phyloP scores from a whole-genome alignment of 2,888 invertebrate species.

The Tigriopus californicus region DNA sequence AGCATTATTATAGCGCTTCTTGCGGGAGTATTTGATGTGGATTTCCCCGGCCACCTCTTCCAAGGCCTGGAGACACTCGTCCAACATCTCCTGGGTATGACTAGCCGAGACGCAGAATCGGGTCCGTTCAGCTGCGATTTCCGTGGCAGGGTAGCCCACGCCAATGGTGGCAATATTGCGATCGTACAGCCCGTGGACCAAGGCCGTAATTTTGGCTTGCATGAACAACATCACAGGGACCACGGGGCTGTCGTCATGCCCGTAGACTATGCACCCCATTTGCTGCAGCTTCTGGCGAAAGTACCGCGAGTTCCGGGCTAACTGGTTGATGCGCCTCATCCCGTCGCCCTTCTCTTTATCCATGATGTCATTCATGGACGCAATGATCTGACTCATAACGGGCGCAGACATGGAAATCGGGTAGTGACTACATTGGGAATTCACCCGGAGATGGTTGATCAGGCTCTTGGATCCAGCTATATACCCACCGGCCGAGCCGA shows the following conservation, averaged over 20 bases:
- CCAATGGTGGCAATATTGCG: conserved; percentile 77
- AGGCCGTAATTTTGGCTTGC: conserved; percentile 79
- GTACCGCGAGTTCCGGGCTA: conserved; percentile 30
- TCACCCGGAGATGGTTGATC: conserved; percentile 10
- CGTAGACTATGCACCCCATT: conserved; percentile 34
- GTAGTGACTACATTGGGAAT: conserved; percentile 12
- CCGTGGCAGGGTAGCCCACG: conserved; percentile 93
- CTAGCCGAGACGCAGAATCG: conserved; percentile 87
- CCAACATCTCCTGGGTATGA: conserved; percentile 82
- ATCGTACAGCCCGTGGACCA: conserved; percentile 60
- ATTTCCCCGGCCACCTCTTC: conserved; percentile 15
- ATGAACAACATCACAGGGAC: conserved; percentile 51
- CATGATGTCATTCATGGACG: conserved; percentile 12
- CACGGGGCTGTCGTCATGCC: conserved; percentile 35
- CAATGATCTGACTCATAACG: conserved; percentile 11
- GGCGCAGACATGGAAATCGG: conserved; percentile 12
- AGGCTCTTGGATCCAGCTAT: conserved; percentile 63
- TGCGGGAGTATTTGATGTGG: conserved; percentile 9
- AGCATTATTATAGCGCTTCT: neutral
- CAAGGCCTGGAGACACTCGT: conserved; percentile 35
- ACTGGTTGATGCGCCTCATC: conserved; percentile 24
- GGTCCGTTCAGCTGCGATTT: conserved; percentile 73
- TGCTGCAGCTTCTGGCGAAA: conserved; percentile 31
- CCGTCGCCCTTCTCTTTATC: conserved; percentile 19
- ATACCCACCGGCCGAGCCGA: conserved; percentile 90